These are phyloP conservation scores for Nasonia oneida DNA, from an alignment of 2,888 invertebrate species.

Conservation along the genomic window DNA sequence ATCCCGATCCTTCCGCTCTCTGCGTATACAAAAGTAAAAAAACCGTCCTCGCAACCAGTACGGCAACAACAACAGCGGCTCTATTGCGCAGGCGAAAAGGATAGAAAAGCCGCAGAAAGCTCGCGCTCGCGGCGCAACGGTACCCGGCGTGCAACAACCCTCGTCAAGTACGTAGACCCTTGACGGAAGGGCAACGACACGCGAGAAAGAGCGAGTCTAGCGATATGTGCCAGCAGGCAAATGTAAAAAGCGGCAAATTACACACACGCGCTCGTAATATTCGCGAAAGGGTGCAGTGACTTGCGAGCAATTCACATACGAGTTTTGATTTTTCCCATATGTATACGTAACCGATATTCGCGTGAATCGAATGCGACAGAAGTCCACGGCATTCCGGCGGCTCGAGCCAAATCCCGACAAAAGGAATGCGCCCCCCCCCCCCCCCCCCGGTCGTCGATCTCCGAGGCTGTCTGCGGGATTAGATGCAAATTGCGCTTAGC, in stretches of 20 bases:
- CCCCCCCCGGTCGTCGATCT: conserved; percentile 33
- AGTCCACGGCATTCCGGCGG: neutral
- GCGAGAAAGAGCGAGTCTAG: conserved; percentile 29
- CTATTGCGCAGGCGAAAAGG: neutral
- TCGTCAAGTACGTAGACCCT: conserved; percentile 62
- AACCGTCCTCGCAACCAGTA: neutral
- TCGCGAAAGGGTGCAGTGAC: conserved; percentile 40
- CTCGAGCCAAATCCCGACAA: conserved; percentile 14
- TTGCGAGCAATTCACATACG: conserved; percentile 43
- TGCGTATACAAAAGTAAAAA: neutral
- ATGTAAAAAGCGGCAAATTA: conserved; percentile 53
- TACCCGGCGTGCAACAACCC: conserved; percentile 51
- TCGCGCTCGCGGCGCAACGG: conserved; percentile 42
- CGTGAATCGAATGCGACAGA: neutral
- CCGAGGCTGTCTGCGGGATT: conserved; percentile 65
- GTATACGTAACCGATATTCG: conserved; percentile 1
- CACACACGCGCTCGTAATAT: neutral
- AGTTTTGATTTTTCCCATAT: neutral
- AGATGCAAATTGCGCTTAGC: conserved; percentile 69
- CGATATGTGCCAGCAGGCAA: conserved; percentile 31
- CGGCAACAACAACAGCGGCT: neutral
- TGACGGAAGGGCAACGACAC: conserved; percentile 63
- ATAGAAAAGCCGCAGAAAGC: conserved; percentile 15
- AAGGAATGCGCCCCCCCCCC: neutral
- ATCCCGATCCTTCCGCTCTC: neutral